phyloP scores from a whole-genome alignment of 2,797 vertebrate species.

The Oreonectes daqikongensis region DNA sequence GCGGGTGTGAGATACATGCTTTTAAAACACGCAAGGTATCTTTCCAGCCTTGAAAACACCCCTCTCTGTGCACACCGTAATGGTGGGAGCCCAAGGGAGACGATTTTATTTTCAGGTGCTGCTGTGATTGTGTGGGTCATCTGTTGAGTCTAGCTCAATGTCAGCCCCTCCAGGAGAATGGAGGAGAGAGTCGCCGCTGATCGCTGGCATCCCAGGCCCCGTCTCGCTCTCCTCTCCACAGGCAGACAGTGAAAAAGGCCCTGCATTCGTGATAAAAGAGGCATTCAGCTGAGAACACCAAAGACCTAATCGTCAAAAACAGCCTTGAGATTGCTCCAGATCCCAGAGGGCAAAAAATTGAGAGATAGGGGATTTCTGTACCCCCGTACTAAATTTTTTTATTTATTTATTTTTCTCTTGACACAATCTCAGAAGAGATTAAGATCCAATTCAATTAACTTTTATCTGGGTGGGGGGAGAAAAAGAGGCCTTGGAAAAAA shows the following conservation, averaged over 20 bases:
- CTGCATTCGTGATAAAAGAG: constrained; percentile 70
- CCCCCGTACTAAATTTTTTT: constrained; percentile 59
- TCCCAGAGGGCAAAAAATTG: constrained; percentile 61
- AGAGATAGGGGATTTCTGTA: constrained; percentile 64
- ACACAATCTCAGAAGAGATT: constrained; percentile 63
- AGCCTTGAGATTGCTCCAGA: constrained; percentile 69
- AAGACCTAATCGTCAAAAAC: constrained; percentile 74
- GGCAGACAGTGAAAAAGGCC: constrained; percentile 61
- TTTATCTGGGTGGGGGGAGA: constrained; percentile 54
- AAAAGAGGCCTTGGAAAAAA: constrained; percentile 16
- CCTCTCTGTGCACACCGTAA: constrained; percentile 1
- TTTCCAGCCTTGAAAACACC: neutral
- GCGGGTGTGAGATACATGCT: neutral
- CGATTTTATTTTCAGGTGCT: constrained; percentile 64
- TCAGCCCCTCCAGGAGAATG: constrained; percentile 59
- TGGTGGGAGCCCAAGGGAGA: constrained; percentile 40
- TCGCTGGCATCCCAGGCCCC: constrained; percentile 40
- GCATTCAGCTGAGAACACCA: constrained; percentile 73
- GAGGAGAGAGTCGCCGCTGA: constrained; percentile 34
- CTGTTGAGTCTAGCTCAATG: constrained; percentile 61
- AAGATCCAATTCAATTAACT: constrained; percentile 62
- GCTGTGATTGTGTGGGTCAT: constrained; percentile 67
- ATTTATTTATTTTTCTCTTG: constrained; percentile 63
- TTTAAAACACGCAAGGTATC: neutral
- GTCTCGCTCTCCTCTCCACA: constrained; percentile 36